phyloP scores from a whole-genome alignment of 2,888 invertebrate genomes.

The Lamproptera curius region DNA sequence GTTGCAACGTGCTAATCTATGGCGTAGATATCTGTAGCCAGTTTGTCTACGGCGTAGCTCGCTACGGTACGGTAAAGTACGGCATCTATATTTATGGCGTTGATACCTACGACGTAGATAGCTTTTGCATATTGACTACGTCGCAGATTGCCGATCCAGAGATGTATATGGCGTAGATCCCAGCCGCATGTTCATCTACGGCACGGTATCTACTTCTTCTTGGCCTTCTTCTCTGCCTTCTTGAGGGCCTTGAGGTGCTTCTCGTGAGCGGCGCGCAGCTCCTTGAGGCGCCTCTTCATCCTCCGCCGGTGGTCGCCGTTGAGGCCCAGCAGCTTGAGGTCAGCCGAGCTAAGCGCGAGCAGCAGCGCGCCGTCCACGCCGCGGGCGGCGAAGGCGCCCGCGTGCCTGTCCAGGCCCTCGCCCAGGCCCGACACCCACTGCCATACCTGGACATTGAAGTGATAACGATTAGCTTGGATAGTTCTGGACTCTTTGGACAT shows the following conservation, averaged over 20 bases:
- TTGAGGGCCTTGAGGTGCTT: conserved; percentile 91
- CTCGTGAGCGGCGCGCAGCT: conserved; percentile 88
- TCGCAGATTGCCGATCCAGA: too few species aligned
- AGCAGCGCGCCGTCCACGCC: conserved; percentile 93
- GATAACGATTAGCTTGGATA: too few species aligned
- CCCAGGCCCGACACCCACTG: conserved; percentile 92
- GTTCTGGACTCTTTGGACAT: too few species aligned
- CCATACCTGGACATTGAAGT: conserved; percentile 83
- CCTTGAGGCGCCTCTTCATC: conserved; percentile 91
- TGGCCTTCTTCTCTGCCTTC: conserved; percentile 90
- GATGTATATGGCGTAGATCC: neutral
- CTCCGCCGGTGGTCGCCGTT: conserved; percentile 87
- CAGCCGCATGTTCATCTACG: neutral
- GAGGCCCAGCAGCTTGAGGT: conserved; percentile 92
- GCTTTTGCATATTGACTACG: too few species aligned
- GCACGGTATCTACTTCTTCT: conserved; percentile 80
- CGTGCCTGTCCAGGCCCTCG: conserved; percentile 92
- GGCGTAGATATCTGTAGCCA: too few species aligned
- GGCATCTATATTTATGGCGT: neutral
- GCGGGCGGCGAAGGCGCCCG: conserved; percentile 91
- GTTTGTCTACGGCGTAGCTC: too few species aligned
- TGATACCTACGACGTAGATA: too few species aligned
- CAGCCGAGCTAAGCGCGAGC: conserved; percentile 92
- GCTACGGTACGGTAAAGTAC: too few species aligned
- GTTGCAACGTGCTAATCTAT: too few species aligned